A percentile compares a stretch with the other conserved stretches of the same genome.
phyloP scores from a whole-genome alignment of 2,113 vertebrate genomes.

The Eclectus roratus region DNA sequence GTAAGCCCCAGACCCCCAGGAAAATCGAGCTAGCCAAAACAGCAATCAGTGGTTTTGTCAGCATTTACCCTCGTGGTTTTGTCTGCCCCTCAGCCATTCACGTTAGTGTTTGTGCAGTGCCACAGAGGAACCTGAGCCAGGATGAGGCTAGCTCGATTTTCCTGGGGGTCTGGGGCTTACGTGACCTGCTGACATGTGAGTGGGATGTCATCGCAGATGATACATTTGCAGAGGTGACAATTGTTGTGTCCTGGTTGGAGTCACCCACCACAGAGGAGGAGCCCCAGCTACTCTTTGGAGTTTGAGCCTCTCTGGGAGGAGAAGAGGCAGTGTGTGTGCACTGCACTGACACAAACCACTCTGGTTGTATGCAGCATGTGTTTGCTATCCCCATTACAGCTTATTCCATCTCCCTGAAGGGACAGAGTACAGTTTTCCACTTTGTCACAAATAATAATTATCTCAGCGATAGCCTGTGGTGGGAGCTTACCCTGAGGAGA shows the following conservation, averaged over 20 bases:
- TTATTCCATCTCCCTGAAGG: background rate
- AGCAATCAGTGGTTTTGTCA: background rate
- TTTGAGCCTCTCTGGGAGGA: background rate
- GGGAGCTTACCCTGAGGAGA: background rate
- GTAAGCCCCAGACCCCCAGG: background rate
- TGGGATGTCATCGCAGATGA: background rate
- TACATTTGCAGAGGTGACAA: background rate
- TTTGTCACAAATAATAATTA: slow-evolving; percentile 29
- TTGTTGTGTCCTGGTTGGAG: background rate
- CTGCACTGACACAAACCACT: background rate
- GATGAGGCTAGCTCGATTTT: background rate
- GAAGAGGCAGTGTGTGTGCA: too few relatives aligned
- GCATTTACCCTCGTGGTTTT: background rate
- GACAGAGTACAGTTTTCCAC: background rate
- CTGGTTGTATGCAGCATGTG: background rate
- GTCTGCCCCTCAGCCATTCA: background rate
- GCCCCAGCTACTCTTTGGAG: background rate
- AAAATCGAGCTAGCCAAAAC: background rate
- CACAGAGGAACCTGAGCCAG: background rate
- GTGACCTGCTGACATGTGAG: background rate
- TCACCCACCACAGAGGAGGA: background rate
- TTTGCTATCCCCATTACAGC: background rate
- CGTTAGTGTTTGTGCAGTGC: background rate
- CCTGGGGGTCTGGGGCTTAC: background rate
- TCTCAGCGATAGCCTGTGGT: background rate